These are phyloP conservation scores for Protophormia terraenovae DNA, from an alignment of 2,888 invertebrate species.

Conservation along the genomic window DNA sequence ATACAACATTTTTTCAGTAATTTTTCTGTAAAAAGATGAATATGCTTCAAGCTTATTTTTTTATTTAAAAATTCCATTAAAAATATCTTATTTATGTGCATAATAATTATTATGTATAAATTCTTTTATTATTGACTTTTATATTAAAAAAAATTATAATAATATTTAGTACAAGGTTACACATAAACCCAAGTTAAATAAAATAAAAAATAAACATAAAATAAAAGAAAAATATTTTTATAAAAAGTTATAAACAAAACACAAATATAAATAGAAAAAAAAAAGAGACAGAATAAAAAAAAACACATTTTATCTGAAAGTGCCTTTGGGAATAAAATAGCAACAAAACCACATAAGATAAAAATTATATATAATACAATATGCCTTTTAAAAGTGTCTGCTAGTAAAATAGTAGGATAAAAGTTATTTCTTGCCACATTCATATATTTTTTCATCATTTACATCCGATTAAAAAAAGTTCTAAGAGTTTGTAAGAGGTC, in stretches of 20 bases:
- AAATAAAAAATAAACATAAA: neutral
- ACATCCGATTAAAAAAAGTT: neutral
- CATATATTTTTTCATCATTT: too few species aligned
- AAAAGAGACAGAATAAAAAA: too few species aligned
- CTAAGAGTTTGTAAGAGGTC: neutral
- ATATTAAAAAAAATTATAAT: neutral
- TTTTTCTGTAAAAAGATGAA: too few species aligned
- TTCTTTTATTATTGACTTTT: neutral
- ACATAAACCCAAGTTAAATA: neutral
- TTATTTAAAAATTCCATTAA: neutral
- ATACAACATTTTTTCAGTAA: too few species aligned
- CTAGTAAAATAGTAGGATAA: too few species aligned
- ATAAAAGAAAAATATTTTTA: neutral
- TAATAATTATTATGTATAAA: neutral
- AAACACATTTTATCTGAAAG: too few species aligned
- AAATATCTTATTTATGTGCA: too few species aligned
- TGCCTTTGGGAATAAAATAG: neutral
- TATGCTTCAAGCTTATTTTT: neutral
- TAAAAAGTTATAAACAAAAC: neutral
- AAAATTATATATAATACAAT: too few species aligned
- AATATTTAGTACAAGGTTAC: neutral
- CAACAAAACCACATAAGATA: too few species aligned
- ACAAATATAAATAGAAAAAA: neutral
- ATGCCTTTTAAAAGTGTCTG: too few species aligned
- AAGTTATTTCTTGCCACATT: too few species aligned